phyloP scores from a whole-genome alignment of 2,113 vertebrate species.

The Formicarius rufipectus region DNA sequence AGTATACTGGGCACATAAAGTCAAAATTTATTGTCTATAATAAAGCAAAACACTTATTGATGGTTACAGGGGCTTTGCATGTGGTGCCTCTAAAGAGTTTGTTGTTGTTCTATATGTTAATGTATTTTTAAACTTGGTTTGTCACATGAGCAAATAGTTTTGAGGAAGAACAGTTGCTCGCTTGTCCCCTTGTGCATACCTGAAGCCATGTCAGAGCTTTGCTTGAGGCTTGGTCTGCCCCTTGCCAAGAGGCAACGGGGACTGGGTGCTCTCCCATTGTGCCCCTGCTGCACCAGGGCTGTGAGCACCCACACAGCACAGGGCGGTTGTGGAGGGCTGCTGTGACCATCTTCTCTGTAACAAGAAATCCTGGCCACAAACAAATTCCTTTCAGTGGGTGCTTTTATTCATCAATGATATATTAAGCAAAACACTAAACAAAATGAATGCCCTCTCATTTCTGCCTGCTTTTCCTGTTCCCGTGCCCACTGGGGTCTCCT shows the following conservation, averaged over 20 bases:
- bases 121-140: neutral
- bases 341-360: neutral
- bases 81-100: neutral
- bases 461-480: neutral
- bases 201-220: neutral
- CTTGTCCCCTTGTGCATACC: rapidly evolving
- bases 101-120: neutral
- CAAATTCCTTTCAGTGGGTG: neutral
- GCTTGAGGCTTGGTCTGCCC: neutral
- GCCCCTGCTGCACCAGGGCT: neutral
- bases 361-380: rapidly evolving
- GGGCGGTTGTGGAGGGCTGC: no score
- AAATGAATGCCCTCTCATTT: neutral
- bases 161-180: neutral
- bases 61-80: neutral
- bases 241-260: rapidly evolving
- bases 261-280: rapidly evolving
- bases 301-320: rapidly evolving
- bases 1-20: neutral
- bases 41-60: neutral
- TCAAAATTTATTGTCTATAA: neutral
- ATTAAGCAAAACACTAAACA: neutral
- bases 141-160: neutral
- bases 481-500: rapidly evolving
- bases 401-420: neutral